A percentile compares a stretch with the other conserved stretches of the same genome.
These are phyloP conservation scores for Paratilapia polleni DNA, from an alignment of 2,113 vertebrate species.

Conservation along the genomic window DNA sequence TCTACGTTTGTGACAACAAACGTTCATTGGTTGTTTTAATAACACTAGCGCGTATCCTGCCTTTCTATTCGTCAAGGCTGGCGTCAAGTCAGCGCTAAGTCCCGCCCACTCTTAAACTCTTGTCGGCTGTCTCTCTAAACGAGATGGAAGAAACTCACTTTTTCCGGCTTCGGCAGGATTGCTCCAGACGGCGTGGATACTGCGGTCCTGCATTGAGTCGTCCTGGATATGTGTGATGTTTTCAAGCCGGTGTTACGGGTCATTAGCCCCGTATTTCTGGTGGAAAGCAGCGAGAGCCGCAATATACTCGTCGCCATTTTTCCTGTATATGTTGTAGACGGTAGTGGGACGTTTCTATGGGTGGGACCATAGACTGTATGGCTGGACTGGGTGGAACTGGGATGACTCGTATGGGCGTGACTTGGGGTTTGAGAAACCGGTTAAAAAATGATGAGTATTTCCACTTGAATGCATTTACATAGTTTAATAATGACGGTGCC, in stretches of 20 bases:
- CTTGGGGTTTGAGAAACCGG: background rate
- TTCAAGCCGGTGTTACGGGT: conserved; percentile 45
- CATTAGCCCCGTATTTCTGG: conserved; percentile 34
- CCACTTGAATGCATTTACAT: background rate
- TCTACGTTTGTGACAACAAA: background rate
- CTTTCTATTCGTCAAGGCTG: conserved; percentile 20
- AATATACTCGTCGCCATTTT: conserved; percentile 69
- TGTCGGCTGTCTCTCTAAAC: background rate
- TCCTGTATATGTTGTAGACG: background rate
- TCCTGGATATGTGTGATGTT: conserved; percentile 31
- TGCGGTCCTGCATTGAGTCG: conserved; percentile 72
- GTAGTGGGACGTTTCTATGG: conserved; percentile 3
- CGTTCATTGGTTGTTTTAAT: conserved; percentile 47
- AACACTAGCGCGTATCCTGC: accelerated
- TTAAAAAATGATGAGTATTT: background rate
- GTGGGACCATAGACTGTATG: background rate
- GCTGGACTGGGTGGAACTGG: background rate
- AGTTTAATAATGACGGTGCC: too few species aligned
- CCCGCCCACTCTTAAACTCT: conserved; percentile 25
- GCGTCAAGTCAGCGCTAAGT: background rate
- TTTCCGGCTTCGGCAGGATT: conserved; percentile 89
- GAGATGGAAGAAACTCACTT: conserved; percentile 80
- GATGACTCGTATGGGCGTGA: background rate
- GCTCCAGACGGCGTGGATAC: conserved; percentile 85
- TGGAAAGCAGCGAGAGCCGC: conserved; percentile 53